Base-by-base conservation (phyloP, 2,797 vertebrate genomes). In the Esox lucius region DNA sequence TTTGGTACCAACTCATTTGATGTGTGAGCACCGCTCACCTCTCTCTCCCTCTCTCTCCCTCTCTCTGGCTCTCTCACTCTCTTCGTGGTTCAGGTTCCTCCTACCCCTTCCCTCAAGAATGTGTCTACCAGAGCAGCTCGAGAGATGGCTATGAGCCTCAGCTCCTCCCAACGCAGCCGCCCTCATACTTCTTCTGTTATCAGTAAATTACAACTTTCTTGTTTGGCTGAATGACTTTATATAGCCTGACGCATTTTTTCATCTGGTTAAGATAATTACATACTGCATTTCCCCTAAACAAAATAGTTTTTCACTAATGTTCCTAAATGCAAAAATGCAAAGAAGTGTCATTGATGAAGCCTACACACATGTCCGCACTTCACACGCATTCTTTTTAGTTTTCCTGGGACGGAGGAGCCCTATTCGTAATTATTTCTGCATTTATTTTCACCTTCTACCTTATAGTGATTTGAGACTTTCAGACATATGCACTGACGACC, bases 1-100 rank as follows among this genome's bases (percentile, higher is more conserved):
- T 94, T 95, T 61, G 92, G 92, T 91, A 95, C 94, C 93, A 93
- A 93, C 94, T 92, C 94, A 91, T 90, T 83, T 92, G 94, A 92
- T 93, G 91, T 87, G 92, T 90, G 92, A 85, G 87, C 72, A 80
- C 80, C 66, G 65, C 48, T 72, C 67, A 59, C 70, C 68, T 56
- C 70, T 78, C 75, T 67, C 46, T 73, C 84, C n/a, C 83, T 19
- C 84, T 15, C 80, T 68, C 79, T 66, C 70, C 46, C 78, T 51
- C 69, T 68, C 75, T 62, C 75, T 59, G 74, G 56, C 79, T 28
- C 79, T 28, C 78, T 56, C 78, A 22, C 79, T 42, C 71, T 68
- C 53, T 65, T 64, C 33, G n/a, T 77, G 69, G 15, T 16, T 69
- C 68, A 48, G 28, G 28, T 49, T 39, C 68, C 31, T 35, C 42